Percentiles rank a stretch among this genome's conserved stretches.
Evolutionary conservation across 2,797 vertebrate genomes (phyloP).

Genomic region (Ataeniobius toweri): DNA sequence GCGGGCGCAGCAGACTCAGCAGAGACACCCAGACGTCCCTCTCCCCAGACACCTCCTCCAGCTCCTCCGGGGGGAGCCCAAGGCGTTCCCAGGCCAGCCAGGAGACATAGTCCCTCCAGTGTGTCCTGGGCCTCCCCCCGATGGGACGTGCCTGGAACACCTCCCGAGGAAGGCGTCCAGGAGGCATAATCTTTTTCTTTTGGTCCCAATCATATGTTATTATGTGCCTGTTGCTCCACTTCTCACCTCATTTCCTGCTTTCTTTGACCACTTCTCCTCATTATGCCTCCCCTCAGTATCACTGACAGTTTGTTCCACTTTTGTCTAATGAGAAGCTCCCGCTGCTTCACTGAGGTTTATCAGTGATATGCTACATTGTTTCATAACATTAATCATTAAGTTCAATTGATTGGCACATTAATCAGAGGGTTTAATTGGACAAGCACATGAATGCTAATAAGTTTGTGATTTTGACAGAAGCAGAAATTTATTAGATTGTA

Average conservation of each 20-base stretch:
- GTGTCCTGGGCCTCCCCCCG: too few species aligned
- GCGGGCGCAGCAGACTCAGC: too few species aligned
- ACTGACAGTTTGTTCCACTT: conserved; percentile 45
- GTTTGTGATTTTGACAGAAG: conserved; percentile 64
- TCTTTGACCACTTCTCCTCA: conserved; percentile 61
- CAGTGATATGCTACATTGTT: conserved; percentile 62
- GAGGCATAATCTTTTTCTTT: background rate
- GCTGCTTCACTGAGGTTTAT: conserved; percentile 56
- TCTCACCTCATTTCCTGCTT: conserved; percentile 22
- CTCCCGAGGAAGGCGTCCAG: too few species aligned
- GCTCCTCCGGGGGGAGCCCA: too few species aligned
- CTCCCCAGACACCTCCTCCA: too few species aligned
- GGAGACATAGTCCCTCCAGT: too few species aligned
- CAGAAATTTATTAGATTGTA: conserved; percentile 69
- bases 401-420: conserved; percentile 72
- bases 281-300: conserved; percentile 47
- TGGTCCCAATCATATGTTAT: conserved; percentile 1
- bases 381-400: conserved; percentile 67
- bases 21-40: too few species aligned
- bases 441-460: conserved; percentile 65
- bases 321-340: conserved; percentile 56
- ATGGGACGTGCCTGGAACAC: too few species aligned
- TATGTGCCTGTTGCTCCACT: background rate
- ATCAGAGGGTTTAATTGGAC: conserved; percentile 72
- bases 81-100: too few species aligned